Percentiles rank a stretch among this genome's conserved stretches.
These are phyloP conservation scores for Parazoanthus atlanticus DNA, from an alignment of 92 coral and sea anemone species.

Conservation along the genomic window DNA sequence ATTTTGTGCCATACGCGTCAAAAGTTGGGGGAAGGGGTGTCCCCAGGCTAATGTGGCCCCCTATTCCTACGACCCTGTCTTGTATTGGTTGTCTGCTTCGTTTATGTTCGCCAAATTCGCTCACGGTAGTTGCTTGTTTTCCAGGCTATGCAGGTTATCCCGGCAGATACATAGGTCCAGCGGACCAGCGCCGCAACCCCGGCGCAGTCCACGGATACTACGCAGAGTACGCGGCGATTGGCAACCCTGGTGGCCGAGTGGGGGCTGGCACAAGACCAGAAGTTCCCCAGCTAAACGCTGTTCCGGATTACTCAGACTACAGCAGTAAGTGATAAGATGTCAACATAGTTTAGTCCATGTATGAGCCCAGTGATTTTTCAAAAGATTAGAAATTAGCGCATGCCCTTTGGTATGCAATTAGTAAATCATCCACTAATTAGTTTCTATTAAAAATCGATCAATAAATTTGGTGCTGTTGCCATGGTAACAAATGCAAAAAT, in stretches of 20 bases:
- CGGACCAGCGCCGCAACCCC: slow-evolving; percentile 78
- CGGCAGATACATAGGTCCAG: slow-evolving; percentile 67
- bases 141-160: slow-evolving; percentile 80
- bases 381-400: no score
- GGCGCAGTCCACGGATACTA: slow-evolving; percentile 87
- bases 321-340: slow-evolving; percentile 53
- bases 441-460: no score
- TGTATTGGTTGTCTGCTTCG: no score
- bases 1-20: no score
- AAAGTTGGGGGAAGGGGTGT: no score
- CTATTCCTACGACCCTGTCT: no score
- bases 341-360: background rate
- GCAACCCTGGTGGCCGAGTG: slow-evolving; percentile 80
- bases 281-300: slow-evolving; percentile 75
- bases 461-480: no score
- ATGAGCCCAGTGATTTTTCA: no score
- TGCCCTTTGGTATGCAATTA: no score
- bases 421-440: no score
- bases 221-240: slow-evolving; percentile 95
- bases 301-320: slow-evolving; percentile 89
- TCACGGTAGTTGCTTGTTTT: background rate
- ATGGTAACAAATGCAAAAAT: no score
- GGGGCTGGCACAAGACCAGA: slow-evolving; percentile 82
- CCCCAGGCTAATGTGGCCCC: no score
- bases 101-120: background rate